Base-by-base conservation (phyloP, 92 coral and sea anemone species). In the Micromussa lordhowensis region DNA sequence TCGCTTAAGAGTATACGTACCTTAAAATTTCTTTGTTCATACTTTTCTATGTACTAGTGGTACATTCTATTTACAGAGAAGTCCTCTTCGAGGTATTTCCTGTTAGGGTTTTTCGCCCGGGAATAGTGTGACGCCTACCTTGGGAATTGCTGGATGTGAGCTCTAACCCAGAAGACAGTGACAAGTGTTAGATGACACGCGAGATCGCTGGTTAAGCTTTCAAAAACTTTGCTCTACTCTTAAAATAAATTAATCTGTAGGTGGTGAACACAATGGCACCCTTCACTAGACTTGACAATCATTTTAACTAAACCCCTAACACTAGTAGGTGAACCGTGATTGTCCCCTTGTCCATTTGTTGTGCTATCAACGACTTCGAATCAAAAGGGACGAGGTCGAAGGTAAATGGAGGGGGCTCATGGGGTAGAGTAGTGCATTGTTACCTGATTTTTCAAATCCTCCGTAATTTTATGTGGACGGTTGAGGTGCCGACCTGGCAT, bases 71-170 rank as follows among this genome's bases (percentile, higher is more conserved):
- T 18, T 14, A 81, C 74, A 19, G 58, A 79, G 81, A 31, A 80
- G n/a, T n/a, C 86, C 16, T 38, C 81, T 40, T 3, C 68, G 53
- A 59, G 51, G n/a, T n/a, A 81, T 2, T 57, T 48, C n/a, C n/a
- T n/a, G n/a, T n/a, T n/a, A n/a, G n/a, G n/a, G n/a, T n/a, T n/a
- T n/a, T n/a, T n/a, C n/a, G n/a, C n/a, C n/a, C n/a, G n/a, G n/a
- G n/a, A n/a, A n/a, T n/a, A n/a, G n/a, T n/a, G n/a, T n/a, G n/a
- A 88, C 38, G 64, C 55, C 12, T 69, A 64, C 35, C 74, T 40
- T 8, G 91, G 91, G 24, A 88, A 88, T 9, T 69, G 58, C 24
- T 31, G 29, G 73, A 88, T 88, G 59, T 88, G 91, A 8, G 61
- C 70, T 51, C 75, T 80, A 26, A 80, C 77, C 91, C 80, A 78